Percentiles rank a stretch among this genome's conserved stretches.
Conservation (phyloP, 2,797 vertebrate genomes). For the Manis pentadactyla region DNA sequence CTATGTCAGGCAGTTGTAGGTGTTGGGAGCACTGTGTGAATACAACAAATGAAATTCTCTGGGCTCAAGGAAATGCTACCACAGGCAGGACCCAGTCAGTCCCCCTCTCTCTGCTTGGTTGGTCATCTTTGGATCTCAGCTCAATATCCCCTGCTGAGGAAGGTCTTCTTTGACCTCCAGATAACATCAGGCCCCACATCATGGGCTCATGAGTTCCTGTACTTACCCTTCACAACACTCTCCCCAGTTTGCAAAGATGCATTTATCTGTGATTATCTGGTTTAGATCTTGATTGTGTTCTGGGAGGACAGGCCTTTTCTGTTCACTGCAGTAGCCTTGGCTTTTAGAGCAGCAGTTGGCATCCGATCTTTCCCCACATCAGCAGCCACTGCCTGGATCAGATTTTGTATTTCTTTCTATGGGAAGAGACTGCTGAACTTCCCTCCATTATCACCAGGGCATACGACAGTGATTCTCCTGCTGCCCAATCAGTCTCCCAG, state of each 20-base stretch:
- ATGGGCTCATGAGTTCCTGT: not conserved
- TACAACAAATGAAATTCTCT: not conserved
- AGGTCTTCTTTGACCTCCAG: conserved; percentile 17
- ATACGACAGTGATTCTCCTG: not conserved
- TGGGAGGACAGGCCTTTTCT: not conserved
- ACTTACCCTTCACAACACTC: not conserved
- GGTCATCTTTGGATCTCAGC: conserved; percentile 3
- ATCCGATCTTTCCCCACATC: not conserved
- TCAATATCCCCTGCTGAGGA: not conserved
- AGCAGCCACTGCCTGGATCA: not conserved
- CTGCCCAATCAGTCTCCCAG: not conserved
- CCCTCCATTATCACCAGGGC: not conserved
- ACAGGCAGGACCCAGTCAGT: too few relatives aligned
- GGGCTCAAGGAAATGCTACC: not conserved
- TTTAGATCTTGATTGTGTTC: not conserved
- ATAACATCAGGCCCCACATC: not conserved
- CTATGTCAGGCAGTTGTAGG: not conserved
- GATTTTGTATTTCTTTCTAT: not conserved
- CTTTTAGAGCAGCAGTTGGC: not conserved
- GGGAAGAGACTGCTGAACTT: not conserved
- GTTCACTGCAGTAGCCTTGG: not conserved
- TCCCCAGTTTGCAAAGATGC: not conserved
- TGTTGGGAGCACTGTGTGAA: not conserved
- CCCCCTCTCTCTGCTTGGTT: not conserved
- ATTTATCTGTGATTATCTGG: not conserved